Evolutionary conservation across 2,113 vertebrate species (phyloP).

Genomic region (Tringa solitaria): DNA sequence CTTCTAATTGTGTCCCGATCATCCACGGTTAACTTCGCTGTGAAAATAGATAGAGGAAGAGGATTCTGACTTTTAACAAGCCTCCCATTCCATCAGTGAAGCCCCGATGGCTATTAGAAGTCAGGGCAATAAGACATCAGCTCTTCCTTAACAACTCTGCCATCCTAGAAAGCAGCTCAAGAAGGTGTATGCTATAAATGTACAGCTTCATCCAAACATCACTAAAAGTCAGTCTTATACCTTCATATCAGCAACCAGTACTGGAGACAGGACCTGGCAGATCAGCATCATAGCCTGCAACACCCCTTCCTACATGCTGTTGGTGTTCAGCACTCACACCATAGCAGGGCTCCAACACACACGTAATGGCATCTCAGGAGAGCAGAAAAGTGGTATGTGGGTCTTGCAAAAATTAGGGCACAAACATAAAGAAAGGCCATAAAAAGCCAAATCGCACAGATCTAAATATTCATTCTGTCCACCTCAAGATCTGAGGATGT

Average conservation of each 20-base stretch:
- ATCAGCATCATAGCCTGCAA: not conserved
- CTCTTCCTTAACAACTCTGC: not conserved
- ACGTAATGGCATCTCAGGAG: not conserved
- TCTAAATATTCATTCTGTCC: not conserved
- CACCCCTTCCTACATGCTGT: not conserved
- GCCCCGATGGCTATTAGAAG: not conserved
- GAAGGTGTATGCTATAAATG: not conserved
- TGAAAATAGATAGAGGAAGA: not conserved
- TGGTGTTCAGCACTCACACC: not conserved
- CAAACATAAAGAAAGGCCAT: not conserved
- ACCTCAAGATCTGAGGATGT: not conserved
- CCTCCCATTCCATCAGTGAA: not conserved
- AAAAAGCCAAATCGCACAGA: not conserved
- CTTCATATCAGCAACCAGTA: not conserved
- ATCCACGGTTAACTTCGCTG: not conserved
- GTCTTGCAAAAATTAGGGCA: not conserved
- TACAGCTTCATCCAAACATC: not conserved
- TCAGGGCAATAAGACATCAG: not conserved
- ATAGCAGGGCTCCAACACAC: not conserved
- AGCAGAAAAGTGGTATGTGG: not conserved
- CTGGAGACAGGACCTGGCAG: not conserved
- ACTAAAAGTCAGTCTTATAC: not conserved
- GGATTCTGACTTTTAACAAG: not conserved
- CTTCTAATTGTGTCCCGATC: not conserved
- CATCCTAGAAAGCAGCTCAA: not conserved